Percentiles rank a stretch among this genome's conserved stretches.
Evolutionary conservation across 2,797 vertebrate genomes (phyloP).

Genomic region (Cyclura pinguis): DNA sequence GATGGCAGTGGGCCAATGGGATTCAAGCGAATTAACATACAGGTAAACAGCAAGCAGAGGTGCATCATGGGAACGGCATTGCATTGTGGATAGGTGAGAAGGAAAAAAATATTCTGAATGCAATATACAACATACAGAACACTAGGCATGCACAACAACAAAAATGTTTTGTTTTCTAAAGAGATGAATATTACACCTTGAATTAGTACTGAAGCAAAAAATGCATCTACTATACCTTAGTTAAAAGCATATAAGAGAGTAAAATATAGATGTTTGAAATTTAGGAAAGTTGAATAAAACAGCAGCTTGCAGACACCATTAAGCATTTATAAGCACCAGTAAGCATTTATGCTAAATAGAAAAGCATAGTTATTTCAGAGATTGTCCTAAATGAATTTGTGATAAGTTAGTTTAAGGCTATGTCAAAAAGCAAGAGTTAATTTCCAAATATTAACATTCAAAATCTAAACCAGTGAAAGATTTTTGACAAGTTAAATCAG

Average conservation of each 20-base stretch:
- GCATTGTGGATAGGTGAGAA: slow-evolving; percentile 99
- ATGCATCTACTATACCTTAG: slow-evolving; percentile 91
- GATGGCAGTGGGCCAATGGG: slow-evolving; percentile 99
- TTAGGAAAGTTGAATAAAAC: slow-evolving; percentile 87
- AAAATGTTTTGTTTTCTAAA: slow-evolving; percentile 92
- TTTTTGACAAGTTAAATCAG: slow-evolving; percentile 7
- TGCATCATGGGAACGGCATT: slow-evolving; percentile 99
- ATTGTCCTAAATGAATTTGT: slow-evolving; percentile 76
- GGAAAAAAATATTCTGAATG: slow-evolving; percentile 99
- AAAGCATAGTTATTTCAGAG: slow-evolving; percentile 78
- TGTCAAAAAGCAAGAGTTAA: slow-evolving; percentile 34
- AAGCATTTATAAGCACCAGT: slow-evolving; percentile 76
- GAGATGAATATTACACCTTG: slow-evolving; percentile 90
- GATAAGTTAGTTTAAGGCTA: slow-evolving; percentile 80
- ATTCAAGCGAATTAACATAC: slow-evolving; percentile 99
- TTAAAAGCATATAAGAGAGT: slow-evolving; percentile 91
- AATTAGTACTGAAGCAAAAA: slow-evolving; percentile 93
- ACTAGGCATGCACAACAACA: slow-evolving; percentile 99
- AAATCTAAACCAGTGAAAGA: slow-evolving; percentile 48
- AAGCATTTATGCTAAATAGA: slow-evolving; percentile 81
- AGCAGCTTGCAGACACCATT: slow-evolving; percentile 86
- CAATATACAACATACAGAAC: slow-evolving; percentile 98
- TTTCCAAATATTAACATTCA: slow-evolving; percentile 48
- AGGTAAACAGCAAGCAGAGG: slow-evolving; percentile 99
- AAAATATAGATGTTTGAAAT: slow-evolving; percentile 90